These are phyloP conservation scores for Echinarachnius parma DNA, from an alignment of 53 echinoderm and acorn worm species.

Conservation along the genomic window DNA sequence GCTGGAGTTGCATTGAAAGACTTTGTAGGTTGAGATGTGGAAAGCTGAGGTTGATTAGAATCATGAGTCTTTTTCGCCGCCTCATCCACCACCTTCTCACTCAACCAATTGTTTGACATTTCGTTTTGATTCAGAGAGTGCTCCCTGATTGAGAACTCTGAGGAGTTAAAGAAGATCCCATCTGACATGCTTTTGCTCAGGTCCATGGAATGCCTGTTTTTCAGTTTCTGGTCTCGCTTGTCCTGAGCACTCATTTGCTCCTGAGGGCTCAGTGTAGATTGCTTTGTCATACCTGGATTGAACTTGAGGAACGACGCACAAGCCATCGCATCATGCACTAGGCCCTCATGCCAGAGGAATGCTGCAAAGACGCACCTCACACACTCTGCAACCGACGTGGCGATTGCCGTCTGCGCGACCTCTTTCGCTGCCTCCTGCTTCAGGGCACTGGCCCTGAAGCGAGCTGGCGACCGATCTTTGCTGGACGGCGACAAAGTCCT, in stretches of 20 bases:
- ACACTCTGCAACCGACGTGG: slow-evolving; percentile 91
- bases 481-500: slow-evolving; percentile 83
- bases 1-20: slow-evolving; percentile 36
- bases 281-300: slow-evolving; percentile 74
- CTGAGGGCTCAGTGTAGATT: slow-evolving; percentile 45
- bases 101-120: slow-evolving; percentile 31
- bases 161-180: slow-evolving; percentile 44
- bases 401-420: slow-evolving; percentile 71
- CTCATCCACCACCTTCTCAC: slow-evolving; percentile 24
- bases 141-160: slow-evolving; percentile 53
- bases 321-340: slow-evolving; percentile 94
- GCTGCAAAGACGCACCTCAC: slow-evolving; percentile 84
- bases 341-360: slow-evolving; percentile 90
- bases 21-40: slow-evolving; percentile 25
- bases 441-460: slow-evolving; percentile 48
- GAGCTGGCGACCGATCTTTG: slow-evolving; percentile 84
- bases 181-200: slow-evolving; percentile 74
- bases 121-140: slow-evolving; percentile 66
- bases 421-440: slow-evolving; percentile 73
- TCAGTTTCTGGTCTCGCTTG: slow-evolving; percentile 70
- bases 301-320: slow-evolving; percentile 93
- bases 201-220: slow-evolving; percentile 97
- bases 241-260: slow-evolving; percentile 39
- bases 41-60: background rate
- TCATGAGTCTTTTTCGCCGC: background rate